phyloP scores from a whole-genome alignment of 2,888 invertebrate species.

The Ernsta delagoae region DNA sequence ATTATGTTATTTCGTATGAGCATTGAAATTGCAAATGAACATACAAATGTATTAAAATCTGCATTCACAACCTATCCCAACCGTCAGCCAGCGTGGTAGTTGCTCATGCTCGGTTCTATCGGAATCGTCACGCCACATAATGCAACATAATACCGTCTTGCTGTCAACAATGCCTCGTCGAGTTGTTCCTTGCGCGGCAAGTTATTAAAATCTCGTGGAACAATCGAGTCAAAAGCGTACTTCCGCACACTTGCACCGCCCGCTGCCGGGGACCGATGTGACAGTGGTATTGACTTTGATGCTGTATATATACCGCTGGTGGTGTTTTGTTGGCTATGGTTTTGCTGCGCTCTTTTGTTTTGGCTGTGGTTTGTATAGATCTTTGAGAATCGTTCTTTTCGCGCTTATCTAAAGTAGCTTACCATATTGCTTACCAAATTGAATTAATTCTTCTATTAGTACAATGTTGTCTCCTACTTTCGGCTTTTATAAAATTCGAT shows the following conservation, averaged over 20 bases:
- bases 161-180: conserved; percentile 78
- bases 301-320: conserved; percentile 15
- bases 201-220: conserved; percentile 85
- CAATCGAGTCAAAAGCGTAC: conserved; percentile 84
- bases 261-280: conserved; percentile 22
- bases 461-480: too few species aligned
- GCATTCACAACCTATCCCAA: too few species aligned
- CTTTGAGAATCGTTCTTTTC: background rate
- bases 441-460: too few species aligned
- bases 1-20: too few species aligned
- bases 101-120: background rate
- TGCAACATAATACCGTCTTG: conserved; percentile 54
- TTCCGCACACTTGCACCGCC: conserved; percentile 53
- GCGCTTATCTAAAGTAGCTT: too few species aligned
- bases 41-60: too few species aligned
- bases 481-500: too few species aligned
- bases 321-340: conserved; percentile 6
- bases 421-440: too few species aligned
- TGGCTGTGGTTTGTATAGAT: background rate
- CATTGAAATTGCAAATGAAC: too few species aligned
- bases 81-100: background rate
- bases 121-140: conserved; percentile 12
- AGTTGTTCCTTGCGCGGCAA: conserved; percentile 81
- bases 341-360: conserved; percentile 1
- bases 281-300: conserved; percentile 28